Conservation (phyloP, 2,113 vertebrate species). For the Chaenocephalus aceratus region DNA sequence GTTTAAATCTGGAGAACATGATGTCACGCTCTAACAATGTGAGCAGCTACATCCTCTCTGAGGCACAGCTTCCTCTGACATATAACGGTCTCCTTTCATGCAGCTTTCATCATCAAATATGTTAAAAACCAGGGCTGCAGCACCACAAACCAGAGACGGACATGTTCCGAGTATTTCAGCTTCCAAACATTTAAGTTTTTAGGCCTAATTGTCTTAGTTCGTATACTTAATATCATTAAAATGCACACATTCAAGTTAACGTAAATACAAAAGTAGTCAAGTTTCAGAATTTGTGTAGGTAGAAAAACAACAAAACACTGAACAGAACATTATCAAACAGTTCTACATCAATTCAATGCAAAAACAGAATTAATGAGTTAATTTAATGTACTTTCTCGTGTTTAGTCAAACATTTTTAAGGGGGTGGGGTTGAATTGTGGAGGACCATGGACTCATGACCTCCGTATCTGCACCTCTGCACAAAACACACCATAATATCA, state of each 20-base stretch:
- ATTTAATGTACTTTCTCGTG: neutral
- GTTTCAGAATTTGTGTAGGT: neutral
- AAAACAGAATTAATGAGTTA: neutral
- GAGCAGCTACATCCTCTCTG: conserved; percentile 60
- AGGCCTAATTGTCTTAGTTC: neutral
- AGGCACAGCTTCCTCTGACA: conserved; percentile 55
- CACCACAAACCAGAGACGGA: neutral
- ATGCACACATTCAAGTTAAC: neutral
- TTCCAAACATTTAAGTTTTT: neutral
- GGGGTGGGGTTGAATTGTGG: rapidly evolving
- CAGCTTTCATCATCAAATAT: conserved; percentile 11
- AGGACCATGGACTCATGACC: neutral
- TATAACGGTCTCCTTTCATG: conserved; percentile 41
- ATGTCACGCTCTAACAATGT: conserved; percentile 69
- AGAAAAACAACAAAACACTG: neutral
- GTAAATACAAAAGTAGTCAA: neutral
- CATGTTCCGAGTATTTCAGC: neutral
- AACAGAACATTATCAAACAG: neutral
- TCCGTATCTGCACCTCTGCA: neutral
- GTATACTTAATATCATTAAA: neutral
- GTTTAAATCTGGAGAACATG: conserved; percentile 54
- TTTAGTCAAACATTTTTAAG: neutral
- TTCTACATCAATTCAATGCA: neutral
- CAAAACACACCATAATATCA: neutral
- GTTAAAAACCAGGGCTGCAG: conserved; percentile 11